Percentiles rank a stretch among this genome's conserved stretches.
Conservation (phyloP, 2,113 vertebrate genomes). For the Dolichotis patagonum region DNA sequence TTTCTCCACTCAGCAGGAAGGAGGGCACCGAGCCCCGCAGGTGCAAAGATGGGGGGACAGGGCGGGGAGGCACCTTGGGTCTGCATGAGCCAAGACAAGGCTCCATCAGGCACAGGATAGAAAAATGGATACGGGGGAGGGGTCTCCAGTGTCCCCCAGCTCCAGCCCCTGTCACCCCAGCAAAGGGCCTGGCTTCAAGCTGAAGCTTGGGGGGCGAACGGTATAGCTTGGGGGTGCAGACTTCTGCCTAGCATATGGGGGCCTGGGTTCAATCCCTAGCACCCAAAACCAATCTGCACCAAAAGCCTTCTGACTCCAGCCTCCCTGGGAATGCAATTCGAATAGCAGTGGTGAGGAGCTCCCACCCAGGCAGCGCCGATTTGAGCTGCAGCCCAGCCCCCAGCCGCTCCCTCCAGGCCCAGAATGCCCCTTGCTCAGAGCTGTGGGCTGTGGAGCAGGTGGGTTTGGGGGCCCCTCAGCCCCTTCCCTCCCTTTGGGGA, state of each 20-base stretch:
- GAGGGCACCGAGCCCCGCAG: background rate
- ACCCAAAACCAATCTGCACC: background rate
- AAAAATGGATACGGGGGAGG: background rate
- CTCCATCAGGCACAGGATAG: background rate
- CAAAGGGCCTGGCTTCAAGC: background rate
- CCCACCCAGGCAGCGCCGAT: background rate
- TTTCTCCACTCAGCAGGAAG: too few species aligned
- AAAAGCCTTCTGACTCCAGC: accelerated
- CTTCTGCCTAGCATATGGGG: background rate
- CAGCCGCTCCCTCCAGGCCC: background rate
- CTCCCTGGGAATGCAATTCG: accelerated
- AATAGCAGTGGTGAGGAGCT: background rate
- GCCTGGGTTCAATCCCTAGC: background rate
- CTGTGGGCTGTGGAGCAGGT: accelerated
- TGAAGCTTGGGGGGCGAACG: background rate
- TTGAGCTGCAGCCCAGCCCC: background rate
- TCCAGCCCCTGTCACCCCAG: background rate
- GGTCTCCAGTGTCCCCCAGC: background rate
- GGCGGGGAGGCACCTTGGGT: accelerated
- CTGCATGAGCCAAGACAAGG: background rate
- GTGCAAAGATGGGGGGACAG: background rate
- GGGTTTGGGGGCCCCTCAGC: background rate
- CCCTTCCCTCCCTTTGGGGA: background rate
- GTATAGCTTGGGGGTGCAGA: background rate
- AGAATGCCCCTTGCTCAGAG: accelerated